Evolutionary conservation across 2,888 invertebrate species (phyloP).

Genomic region (Peribatodes rhomboidaria): DNA sequence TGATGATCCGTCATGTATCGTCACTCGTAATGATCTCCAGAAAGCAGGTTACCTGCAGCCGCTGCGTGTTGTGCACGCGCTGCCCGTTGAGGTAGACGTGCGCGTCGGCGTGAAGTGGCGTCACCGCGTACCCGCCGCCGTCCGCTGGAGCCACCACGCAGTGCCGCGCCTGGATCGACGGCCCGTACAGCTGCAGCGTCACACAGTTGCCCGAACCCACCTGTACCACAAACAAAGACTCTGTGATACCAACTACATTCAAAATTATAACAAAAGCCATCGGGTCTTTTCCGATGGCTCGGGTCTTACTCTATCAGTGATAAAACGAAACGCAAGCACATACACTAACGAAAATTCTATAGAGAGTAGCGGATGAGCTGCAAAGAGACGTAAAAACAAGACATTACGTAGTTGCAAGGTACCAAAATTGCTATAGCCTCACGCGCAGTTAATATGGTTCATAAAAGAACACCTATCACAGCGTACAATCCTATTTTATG

Average conservation of each 20-base stretch:
- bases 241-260: no score
- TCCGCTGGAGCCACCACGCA: conserved; percentile 97
- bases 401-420: conserved; percentile 8
- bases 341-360: neutral
- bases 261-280: no score
- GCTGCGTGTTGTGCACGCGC: conserved; percentile 96
- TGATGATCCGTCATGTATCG: no score
- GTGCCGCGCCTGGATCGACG: conserved; percentile 97
- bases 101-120: conserved; percentile 97
- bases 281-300: no score
- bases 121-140: conserved; percentile 97
- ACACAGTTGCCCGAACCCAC: conserved; percentile 93
- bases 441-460: conserved; percentile 11
- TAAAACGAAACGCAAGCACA: neutral
- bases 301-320: no score
- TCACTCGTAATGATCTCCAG: no score
- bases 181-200: conserved; percentile 93
- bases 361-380: neutral
- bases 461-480: conserved; percentile 24
- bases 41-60: conserved; percentile 89
- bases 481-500: conserved; percentile 20
- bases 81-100: conserved; percentile 98
- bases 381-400: neutral
- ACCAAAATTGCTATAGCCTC: conserved; percentile 8
- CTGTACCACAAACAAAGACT: conserved; percentile 61